Percentiles rank a stretch among this genome's conserved stretches.
phyloP scores from a whole-genome alignment of 2,888 invertebrate genomes.

The Cerceris rybyensis region DNA sequence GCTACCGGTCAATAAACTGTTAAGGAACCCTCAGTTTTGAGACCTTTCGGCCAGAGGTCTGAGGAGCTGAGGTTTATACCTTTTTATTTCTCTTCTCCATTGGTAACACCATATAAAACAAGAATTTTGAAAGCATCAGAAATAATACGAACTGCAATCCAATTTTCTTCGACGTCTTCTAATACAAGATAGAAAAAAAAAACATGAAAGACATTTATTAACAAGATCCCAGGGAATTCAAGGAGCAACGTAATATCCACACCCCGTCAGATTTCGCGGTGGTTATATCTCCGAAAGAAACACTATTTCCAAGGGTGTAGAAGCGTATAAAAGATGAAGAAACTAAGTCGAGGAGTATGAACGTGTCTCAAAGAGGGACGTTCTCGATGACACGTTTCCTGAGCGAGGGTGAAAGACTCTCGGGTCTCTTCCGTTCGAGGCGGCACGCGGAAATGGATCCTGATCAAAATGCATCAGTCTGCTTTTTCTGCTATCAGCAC shows the following conservation, averaged over 20 bases:
- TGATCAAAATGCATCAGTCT: conserved; percentile 64
- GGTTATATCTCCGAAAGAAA: conserved; percentile 6
- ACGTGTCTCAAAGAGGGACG: conserved; percentile 40
- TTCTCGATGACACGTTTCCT: conserved; percentile 52
- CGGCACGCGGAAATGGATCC: conserved; percentile 61
- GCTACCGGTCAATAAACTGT: too few relatives aligned
- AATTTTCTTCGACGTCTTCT: too few relatives aligned
- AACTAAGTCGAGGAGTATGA: conserved; percentile 35
- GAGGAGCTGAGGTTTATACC: too few relatives aligned
- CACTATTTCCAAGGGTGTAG: conserved; percentile 15
- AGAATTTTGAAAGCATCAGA: too few relatives aligned
- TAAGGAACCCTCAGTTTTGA: too few relatives aligned
- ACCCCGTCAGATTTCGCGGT: conserved; percentile 20
- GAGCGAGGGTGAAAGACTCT: conserved; percentile 42
- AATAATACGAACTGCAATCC: too few relatives aligned
- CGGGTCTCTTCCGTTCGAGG: conserved; percentile 47
- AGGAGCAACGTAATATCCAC: background rate
- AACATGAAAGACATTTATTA: too few relatives aligned
- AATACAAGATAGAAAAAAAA: too few relatives aligned
- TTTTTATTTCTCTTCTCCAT: too few relatives aligned
- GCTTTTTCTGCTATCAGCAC: conserved; percentile 55
- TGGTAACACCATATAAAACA: too few relatives aligned
- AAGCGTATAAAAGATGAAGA: conserved; percentile 50
- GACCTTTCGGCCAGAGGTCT: too few relatives aligned
- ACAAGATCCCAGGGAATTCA: conserved; percentile 3